A percentile compares a stretch with the other conserved stretches of the same genome.
phyloP scores from a whole-genome alignment of 92 coral and sea anemone species.

The Epizoanthus rinbou region DNA sequence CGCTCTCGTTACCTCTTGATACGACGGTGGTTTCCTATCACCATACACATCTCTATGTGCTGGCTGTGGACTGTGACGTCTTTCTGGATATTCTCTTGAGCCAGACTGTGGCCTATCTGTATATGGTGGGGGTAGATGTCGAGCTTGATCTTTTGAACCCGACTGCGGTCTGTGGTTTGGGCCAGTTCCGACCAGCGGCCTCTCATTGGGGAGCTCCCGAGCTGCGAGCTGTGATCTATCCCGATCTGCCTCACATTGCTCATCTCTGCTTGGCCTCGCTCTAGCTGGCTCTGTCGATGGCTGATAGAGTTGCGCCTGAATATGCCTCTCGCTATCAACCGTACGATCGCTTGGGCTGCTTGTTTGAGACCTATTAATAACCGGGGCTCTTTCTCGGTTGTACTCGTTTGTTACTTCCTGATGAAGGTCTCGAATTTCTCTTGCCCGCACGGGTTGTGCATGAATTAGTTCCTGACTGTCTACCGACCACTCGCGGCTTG shows the following conservation, averaged over 20 bases:
- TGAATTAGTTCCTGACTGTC: conserved; percentile 12
- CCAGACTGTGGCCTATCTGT: too few relatives aligned
- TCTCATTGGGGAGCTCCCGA: conserved; percentile 4
- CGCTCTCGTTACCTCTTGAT: conserved; percentile 25
- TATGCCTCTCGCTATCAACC: not conserved
- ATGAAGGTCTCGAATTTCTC: conserved; percentile 1
- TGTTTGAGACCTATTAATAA: not conserved
- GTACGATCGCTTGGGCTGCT: not conserved
- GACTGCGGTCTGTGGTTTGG: not conserved
- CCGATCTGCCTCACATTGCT: not conserved
- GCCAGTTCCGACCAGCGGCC: not conserved
- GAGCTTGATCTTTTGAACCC: not conserved
- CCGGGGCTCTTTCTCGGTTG: not conserved
- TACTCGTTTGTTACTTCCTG: not conserved
- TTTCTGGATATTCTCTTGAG: conserved; percentile 1
- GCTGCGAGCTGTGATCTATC: not conserved
- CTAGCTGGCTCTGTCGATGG: not conserved
- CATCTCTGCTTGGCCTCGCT: not conserved
- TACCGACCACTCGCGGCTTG: conserved; percentile 10
- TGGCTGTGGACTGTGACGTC: conserved; percentile 15
- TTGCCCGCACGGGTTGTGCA: not conserved
- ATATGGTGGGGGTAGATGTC: conserved; percentile 2
- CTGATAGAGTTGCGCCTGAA: not conserved
- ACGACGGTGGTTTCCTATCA: conserved; percentile 19
- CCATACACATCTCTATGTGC: not conserved